Conservation (phyloP, 2,888 invertebrate species). For the Eledona agricola region DNA sequence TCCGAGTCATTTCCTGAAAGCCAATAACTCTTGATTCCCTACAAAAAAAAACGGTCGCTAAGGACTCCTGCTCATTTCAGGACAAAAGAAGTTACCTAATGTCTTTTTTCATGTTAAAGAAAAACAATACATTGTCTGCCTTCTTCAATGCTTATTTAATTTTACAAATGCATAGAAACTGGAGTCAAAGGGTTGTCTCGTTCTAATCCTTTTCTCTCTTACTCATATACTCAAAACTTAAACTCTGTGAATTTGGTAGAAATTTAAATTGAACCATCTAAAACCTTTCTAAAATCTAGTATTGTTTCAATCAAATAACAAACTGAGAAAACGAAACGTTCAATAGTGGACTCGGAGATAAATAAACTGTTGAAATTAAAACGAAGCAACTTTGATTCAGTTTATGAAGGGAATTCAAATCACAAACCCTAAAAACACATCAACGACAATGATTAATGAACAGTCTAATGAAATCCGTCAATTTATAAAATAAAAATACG, state of each 20-base stretch:
- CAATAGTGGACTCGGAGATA: slow-evolving; percentile 8
- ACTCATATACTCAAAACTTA: slow-evolving; percentile 13
- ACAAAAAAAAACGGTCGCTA: slow-evolving; percentile 26
- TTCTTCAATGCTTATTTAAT: slow-evolving; percentile 30
- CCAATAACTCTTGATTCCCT: slow-evolving; percentile 25
- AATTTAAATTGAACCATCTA: too few species aligned
- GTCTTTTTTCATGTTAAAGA: slow-evolving; percentile 36
- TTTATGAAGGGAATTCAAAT: slow-evolving; percentile 1
- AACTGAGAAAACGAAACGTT: slow-evolving; percentile 13
- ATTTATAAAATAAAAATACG: neutral
- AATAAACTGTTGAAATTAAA: too few species aligned
- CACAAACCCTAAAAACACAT: slow-evolving; percentile 3
- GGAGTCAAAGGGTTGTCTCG: slow-evolving; percentile 13
- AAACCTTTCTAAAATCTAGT: too few species aligned
- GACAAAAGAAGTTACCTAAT: slow-evolving; percentile 38
- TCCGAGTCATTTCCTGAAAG: slow-evolving; percentile 28
- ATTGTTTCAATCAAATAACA: slow-evolving; percentile 20
- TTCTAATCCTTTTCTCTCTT: slow-evolving; percentile 14
- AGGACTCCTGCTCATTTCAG: slow-evolving; percentile 33
- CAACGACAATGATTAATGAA: slow-evolving; percentile 7
- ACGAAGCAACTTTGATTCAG: slow-evolving; percentile 11
- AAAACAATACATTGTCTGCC: slow-evolving; percentile 33
- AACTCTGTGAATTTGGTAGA: too few species aligned
- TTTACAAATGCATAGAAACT: slow-evolving; percentile 29
- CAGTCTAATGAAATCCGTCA: neutral